Evolutionary conservation across 2,888 invertebrate genomes (phyloP).

Genomic region (Galerucella pusilla): DNA sequence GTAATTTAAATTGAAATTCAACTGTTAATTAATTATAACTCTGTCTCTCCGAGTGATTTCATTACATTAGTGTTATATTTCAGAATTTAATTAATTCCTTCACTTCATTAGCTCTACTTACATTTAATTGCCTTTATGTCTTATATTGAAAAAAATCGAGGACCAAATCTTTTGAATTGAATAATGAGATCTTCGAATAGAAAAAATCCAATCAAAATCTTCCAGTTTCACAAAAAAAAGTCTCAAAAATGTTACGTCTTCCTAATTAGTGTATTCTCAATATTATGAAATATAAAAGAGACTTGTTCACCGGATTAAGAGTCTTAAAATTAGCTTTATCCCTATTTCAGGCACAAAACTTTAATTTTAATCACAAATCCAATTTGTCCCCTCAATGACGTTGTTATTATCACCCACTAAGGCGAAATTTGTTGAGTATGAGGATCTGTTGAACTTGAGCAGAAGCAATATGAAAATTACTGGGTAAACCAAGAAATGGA

Average conservation of each 20-base stretch:
- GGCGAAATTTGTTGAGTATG: no score
- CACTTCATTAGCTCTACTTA: background rate
- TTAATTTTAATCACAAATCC: no score
- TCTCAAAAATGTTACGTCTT: background rate
- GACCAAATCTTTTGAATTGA: slow-evolving; percentile 6
- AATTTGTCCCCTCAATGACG: no score
- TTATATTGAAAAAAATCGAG: slow-evolving; percentile 23
- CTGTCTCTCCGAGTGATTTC: slow-evolving; percentile 1
- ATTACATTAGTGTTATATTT: slow-evolving; percentile 31
- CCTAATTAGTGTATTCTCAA: background rate
- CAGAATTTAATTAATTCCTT: slow-evolving; percentile 26
- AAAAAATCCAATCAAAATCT: slow-evolving; percentile 7
- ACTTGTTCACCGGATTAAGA: no score
- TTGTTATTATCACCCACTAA: no score
- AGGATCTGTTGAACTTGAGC: no score
- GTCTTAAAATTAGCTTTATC: no score
- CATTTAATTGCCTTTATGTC: slow-evolving; percentile 27
- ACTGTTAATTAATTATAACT: background rate
- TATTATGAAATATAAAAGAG: background rate
- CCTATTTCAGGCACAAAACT: no score
- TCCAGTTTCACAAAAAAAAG: background rate
- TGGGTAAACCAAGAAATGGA: no score
- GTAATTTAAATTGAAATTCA: no score
- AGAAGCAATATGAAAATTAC: no score
- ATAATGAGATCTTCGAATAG: slow-evolving; percentile 3